Evolutionary conservation across 2,888 invertebrate genomes (phyloP).

Genomic region (Limnephilus rhombicus): DNA sequence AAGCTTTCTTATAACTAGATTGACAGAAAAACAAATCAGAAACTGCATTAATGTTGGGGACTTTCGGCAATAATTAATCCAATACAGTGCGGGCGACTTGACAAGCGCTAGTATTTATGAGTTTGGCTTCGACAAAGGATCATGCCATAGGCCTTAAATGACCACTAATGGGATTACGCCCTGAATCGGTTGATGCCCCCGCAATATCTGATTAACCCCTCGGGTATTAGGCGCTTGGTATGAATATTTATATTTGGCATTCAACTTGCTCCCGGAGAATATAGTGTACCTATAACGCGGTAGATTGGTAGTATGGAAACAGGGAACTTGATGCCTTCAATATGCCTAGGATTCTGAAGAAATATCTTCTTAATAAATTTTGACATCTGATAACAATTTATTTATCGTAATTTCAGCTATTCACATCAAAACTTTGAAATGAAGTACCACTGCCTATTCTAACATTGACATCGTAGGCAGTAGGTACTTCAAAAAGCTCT

Average conservation of each 20-base stretch:
- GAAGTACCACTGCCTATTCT: too few species aligned
- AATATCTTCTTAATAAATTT: neutral
- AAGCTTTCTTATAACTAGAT: neutral
- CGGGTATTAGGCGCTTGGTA: neutral
- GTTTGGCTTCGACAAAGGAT: neutral
- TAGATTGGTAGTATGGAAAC: neutral
- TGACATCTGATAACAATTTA: neutral
- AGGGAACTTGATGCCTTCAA: neutral
- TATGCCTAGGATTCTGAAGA: neutral
- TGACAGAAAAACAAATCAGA: neutral
- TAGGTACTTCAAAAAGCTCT: too few species aligned
- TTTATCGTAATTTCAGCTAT: too few species aligned
- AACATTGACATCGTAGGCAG: too few species aligned
- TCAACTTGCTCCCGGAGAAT: neutral
- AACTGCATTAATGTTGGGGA: neutral
- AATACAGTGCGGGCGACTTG: neutral
- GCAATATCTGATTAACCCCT: conserved; percentile 1
- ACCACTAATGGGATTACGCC: neutral
- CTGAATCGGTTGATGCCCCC: neutral
- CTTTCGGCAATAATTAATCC: neutral
- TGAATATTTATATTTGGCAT: neutral
- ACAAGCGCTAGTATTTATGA: neutral
- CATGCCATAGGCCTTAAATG: neutral
- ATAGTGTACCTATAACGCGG: neutral
- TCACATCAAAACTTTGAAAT: too few species aligned